Evolutionary conservation across 2,113 vertebrate genomes (phyloP).

Genomic region (Aramus guarauna): DNA sequence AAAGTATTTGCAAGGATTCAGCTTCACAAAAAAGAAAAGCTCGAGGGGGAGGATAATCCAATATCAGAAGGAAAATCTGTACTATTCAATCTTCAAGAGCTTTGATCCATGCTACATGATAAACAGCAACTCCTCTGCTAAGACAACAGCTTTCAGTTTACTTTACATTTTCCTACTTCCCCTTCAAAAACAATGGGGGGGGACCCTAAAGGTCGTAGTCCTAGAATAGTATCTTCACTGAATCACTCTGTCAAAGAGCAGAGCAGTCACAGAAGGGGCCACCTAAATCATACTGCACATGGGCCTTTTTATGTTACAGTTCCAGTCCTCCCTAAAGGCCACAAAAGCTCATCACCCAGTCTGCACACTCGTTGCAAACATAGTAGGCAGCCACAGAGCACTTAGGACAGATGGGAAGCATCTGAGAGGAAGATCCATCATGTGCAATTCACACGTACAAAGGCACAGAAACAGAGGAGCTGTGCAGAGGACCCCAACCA

Average conservation of each 20-base stretch:
- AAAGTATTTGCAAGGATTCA: neutral
- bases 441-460: fast-evolving
- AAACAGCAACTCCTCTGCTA: neutral
- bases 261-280: neutral
- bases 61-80: neutral
- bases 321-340: neutral
- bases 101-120: neutral
- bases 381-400: fast-evolving
- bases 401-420: neutral
- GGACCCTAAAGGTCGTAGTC: neutral
- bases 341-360: neutral
- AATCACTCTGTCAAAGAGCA: neutral
- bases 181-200: neutral
- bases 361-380: fast-evolving
- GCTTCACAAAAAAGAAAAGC: neutral
- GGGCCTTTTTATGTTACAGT: neutral
- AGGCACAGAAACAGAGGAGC: neutral
- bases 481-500: neutral
- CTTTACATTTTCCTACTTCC: neutral
- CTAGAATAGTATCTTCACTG: neutral
- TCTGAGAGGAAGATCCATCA: fast-evolving
- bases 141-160: slow-evolving; percentile 5
- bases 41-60: neutral
- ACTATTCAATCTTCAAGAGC: neutral
- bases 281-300: neutral